Base-by-base conservation (phyloP, 2,888 invertebrate genomes). In the Gastracanthus pulcherrimus region DNA sequence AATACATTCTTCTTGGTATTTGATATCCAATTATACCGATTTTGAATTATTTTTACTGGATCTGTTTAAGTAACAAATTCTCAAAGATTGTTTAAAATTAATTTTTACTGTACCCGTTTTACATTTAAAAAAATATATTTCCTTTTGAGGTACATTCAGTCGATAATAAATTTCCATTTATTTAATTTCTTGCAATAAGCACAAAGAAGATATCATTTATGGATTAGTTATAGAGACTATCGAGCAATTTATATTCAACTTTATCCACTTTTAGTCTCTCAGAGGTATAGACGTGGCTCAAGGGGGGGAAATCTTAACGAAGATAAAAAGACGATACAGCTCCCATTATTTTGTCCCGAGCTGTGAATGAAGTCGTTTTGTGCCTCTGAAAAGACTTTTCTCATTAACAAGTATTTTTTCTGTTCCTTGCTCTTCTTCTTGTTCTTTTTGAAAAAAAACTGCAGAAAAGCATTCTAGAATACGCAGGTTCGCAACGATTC, bases 241-340 rank as follows among this genome's bases (percentile, higher is more conserved):
- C 55, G 55, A 51, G 67, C 67, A n/a, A 67, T 34, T 51, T 31
- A n/a, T 51, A 48, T 69, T n/a, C 48, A 69, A 11, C 7, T 45
- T 23, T 19, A 67, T 31, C 41, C 13, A 26, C 16, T 48, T 41
- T 16, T 4, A n/a, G 48, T n/a, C 19, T 69, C 11, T 69, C 26
- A 66, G 23, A 41, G 29, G 29, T 19, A 23, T 26, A 55, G 26
- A 23, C 55, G 26, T 55, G 3, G 51, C 9, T n/a, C n/a, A n/a
- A n/a, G n/a, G n/a, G 31, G 11, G 34, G 2, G n/a, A 38, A 60
- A 72, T 31, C 58, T 71, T 71, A 71, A 71, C 58, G 71, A 71
- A 58, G 38, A 5, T 36, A 58, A 36, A 58, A 71, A 55, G 71
- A 34, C 11, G 45, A n/a, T 31, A 16, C 23, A 2, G 4, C 41